Percentiles rank a stretch among this genome's conserved stretches.
Evolutionary conservation across 2,888 invertebrate species (phyloP).

Genomic region (Catocala sponsa): DNA sequence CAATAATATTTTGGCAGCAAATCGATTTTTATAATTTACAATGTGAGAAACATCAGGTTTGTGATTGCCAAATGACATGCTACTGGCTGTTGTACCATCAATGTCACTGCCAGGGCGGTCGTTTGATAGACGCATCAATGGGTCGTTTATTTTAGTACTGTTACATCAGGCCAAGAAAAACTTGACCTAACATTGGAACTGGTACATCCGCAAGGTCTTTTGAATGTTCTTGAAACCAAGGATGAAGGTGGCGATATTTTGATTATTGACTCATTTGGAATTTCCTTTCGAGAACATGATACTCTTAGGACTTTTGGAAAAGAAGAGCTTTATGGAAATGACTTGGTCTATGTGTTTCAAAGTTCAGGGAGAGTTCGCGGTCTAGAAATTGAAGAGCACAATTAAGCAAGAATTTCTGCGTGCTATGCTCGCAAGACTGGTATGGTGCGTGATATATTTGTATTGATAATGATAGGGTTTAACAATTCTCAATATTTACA

Average conservation of each 20-base stretch:
- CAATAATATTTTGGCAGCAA: conserved; percentile 43
- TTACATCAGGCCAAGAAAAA: conserved; percentile 77
- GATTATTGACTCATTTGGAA: neutral
- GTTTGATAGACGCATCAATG: conserved; percentile 79
- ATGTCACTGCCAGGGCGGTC: conserved; percentile 83
- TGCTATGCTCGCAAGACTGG: too few species aligned
- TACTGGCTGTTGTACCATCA: conserved; percentile 65
- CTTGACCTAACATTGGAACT: conserved; percentile 68
- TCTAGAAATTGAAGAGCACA: too few species aligned
- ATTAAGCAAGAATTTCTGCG: too few species aligned
- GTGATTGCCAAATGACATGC: conserved; percentile 73
- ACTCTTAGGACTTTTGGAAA: too few species aligned
- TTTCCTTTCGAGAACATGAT: too few species aligned
- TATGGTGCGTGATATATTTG: too few species aligned
- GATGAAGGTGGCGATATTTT: conserved; percentile 25
- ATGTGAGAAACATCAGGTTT: conserved; percentile 26
- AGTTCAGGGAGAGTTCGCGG: too few species aligned
- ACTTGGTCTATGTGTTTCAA: too few species aligned
- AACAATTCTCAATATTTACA: too few species aligned
- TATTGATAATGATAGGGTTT: too few species aligned
- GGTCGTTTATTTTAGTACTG: conserved; percentile 69
- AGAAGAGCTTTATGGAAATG: too few species aligned
- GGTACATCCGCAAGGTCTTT: conserved; percentile 51
- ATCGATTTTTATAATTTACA: conserved; percentile 38
- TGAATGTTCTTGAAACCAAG: conserved; percentile 48